Conservation (phyloP, 37 sponge, comb jelly and placozoan genomes). For the Bolinopsis microptera region DNA sequence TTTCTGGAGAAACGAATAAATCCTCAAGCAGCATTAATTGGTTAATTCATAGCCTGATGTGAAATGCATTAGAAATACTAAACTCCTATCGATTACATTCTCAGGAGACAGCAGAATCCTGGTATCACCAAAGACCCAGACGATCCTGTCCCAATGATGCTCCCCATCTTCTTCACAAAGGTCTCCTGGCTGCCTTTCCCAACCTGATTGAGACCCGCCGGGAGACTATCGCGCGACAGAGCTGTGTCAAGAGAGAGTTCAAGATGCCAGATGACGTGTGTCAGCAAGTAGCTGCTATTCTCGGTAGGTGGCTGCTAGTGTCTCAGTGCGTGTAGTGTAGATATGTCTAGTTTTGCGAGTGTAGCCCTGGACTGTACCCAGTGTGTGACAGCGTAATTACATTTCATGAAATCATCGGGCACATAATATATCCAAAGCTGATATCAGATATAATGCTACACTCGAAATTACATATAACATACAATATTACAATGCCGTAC, state of each 20-base stretch:
- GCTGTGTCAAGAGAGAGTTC: constrained; percentile 60
- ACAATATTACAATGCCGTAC: background rate
- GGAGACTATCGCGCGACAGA: constrained; percentile 36
- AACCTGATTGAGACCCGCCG: constrained; percentile 38
- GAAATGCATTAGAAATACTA: no score
- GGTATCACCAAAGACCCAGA: constrained; percentile 43
- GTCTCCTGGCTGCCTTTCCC: constrained; percentile 45
- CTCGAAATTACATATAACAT: background rate
- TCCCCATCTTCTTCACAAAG: constrained; percentile 47
- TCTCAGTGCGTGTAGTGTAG: background rate
- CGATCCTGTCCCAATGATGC: constrained; percentile 48
- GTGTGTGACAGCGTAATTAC: background rate
- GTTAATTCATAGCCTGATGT: no score
- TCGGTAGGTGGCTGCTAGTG: background rate
- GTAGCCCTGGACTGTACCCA: no score
- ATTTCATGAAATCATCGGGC: background rate
- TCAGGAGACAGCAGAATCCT: constrained; percentile 52
- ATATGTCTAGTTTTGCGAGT: no score
- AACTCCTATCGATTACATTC: no score
- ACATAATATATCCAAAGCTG: background rate
- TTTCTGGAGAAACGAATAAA: no score
- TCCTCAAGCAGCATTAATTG: no score
- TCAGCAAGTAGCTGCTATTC: constrained; percentile 56
- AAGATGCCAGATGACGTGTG: constrained; percentile 57
- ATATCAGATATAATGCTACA: background rate